Percentiles rank a stretch among this genome's conserved stretches.
These are phyloP conservation scores for Papilio dardanus DNA, from an alignment of 1,140 invertebrate genomes.

Conservation along the genomic window DNA sequence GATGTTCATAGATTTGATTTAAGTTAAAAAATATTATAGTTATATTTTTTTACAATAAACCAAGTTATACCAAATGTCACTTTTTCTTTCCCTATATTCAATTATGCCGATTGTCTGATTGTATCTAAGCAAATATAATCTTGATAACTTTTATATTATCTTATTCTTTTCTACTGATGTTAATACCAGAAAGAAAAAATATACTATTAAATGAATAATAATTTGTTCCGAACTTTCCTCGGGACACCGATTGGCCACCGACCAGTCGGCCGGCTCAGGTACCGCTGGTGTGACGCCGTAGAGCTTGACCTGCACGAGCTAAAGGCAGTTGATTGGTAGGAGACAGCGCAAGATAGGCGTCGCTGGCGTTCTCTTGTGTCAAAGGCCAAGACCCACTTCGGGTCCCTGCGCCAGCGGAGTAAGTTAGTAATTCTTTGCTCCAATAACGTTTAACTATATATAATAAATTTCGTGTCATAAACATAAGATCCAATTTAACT, in stretches of 20 bases:
- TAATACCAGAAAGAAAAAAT: background rate
- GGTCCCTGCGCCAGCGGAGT: no score
- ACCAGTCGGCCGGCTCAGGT: no score
- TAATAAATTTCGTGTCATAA: background rate
- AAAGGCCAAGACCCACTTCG: no score
- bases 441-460: background rate
- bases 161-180: background rate
- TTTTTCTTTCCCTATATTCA: background rate
- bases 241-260: no score
- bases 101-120: no score
- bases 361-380: no score
- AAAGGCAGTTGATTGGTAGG: no score
- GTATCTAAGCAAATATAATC: background rate
- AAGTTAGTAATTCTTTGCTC: background rate
- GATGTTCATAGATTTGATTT: conserved; percentile 19
- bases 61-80: background rate
- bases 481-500: conserved; percentile 12
- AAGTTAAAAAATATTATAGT: background rate
- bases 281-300: no score
- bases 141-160: background rate
- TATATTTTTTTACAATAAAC: background rate
- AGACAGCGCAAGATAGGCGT: no score
- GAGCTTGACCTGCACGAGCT: no score
- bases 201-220: background rate
- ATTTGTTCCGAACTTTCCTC: no score